Evolutionary conservation across 1,140 invertebrate species (phyloP).

Genomic region (Drosophila pachea): DNA sequence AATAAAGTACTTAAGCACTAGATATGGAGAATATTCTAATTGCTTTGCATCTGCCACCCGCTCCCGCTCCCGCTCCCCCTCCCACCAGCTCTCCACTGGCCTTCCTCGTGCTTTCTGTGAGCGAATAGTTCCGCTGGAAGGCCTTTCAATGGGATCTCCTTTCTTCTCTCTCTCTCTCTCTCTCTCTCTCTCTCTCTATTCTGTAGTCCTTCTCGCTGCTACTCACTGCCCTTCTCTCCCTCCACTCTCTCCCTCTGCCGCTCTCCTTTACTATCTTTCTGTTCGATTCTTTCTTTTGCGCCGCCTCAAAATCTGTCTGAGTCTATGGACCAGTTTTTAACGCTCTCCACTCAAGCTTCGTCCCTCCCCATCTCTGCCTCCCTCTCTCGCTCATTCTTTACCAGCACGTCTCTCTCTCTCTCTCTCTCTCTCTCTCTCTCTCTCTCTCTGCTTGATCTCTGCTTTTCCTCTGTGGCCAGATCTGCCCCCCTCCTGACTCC

Average conservation of each 20-base stretch:
- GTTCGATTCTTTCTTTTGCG: background rate
- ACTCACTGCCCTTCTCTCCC: too few species aligned
- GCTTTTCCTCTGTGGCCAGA: background rate
- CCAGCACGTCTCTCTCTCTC: too few species aligned
- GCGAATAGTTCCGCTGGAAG: background rate
- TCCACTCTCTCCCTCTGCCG: background rate
- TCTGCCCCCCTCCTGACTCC: background rate
- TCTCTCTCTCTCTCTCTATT: background rate
- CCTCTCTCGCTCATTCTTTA: too few species aligned
- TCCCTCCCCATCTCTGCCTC: too few species aligned
- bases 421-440: too few species aligned
- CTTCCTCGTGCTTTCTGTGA: background rate
- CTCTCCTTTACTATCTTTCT: background rate
- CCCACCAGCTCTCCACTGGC: background rate
- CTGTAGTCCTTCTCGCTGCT: background rate
- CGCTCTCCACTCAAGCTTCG: too few species aligned
- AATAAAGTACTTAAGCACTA: slow-evolving; percentile 3
- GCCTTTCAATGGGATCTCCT: too few species aligned
- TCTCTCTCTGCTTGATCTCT: too few species aligned
- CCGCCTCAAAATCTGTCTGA: background rate
- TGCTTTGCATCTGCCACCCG: background rate
- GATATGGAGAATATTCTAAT: slow-evolving; percentile 2
- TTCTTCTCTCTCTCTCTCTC: background rate
- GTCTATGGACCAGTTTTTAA: too few species aligned
- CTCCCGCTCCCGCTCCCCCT: background rate